Percentiles rank a stretch among this genome's conserved stretches.
Evolutionary conservation across 2,888 invertebrate genomes (phyloP).

Genomic region (Melanophora roralis): DNA sequence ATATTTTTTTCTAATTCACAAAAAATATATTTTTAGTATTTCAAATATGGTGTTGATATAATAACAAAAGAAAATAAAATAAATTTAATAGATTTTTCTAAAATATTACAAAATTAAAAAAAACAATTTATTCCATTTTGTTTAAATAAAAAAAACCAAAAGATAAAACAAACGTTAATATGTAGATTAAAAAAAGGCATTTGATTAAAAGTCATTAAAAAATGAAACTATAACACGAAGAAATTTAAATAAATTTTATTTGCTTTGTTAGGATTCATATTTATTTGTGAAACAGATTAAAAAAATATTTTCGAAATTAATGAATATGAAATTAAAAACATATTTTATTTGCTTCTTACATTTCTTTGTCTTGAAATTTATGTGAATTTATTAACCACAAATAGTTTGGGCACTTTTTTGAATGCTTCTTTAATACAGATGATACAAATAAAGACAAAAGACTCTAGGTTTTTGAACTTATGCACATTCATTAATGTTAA

Average conservation of each 20-base stretch:
- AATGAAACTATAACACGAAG: background rate
- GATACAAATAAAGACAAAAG: no score
- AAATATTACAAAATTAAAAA: slow-evolving; percentile 12
- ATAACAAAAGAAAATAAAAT: slow-evolving; percentile 22
- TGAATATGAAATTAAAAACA: background rate
- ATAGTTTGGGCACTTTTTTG: background rate
- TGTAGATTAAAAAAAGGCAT: background rate
- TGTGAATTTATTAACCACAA: slow-evolving; percentile 42
- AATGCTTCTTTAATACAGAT: no score
- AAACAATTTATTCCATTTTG: background rate
- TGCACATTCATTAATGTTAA: no score
- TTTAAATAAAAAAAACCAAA: background rate
- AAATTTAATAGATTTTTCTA: background rate
- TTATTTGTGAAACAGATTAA: background rate
- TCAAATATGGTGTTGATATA: slow-evolving; percentile 27
- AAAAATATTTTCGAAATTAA: no score
- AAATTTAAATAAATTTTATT: background rate
- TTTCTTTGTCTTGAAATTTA: slow-evolving; percentile 13
- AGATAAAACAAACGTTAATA: background rate
- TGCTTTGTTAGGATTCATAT: background rate
- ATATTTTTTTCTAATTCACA: background rate
- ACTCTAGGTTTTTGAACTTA: no score
- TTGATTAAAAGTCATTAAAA: background rate
- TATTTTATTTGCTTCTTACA: background rate
- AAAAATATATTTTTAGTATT: background rate